Base-by-base conservation (phyloP, 2,797 vertebrate species). In the Gadopsis marmoratus region DNA sequence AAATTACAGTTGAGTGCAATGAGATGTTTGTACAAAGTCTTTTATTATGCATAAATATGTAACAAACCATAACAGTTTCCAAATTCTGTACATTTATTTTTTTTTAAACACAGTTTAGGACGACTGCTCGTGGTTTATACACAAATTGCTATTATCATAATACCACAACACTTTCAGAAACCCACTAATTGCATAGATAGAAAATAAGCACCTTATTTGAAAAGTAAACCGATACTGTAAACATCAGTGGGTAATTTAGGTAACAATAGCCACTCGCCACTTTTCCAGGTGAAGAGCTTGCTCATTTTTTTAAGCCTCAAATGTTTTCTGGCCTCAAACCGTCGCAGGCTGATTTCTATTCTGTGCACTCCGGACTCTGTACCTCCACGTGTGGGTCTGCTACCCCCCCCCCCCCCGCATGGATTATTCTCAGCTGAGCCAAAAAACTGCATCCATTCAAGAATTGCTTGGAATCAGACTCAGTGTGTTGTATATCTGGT, bases 131-230 rank as follows among this genome's bases (percentile, higher is more conserved):
- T 74, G 72, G 64, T 87, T 81, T 71, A 74, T 76, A 84, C 66
- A 88, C 74, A 90, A 87, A 84, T 61, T 71, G 41, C 75, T 82
- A 64, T 86, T 74, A 89, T 80, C n/a, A 78, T 80, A 82, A 73
- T 63, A 89, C 89, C 68, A 87, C 86, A 84, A 87, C 74, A 78
- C 84, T 63, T 71, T 45, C 89, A 82, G 74, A 91, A 92, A 92
- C 82, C 79, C 69, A 78, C 86, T 74, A 72, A 73, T 96, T 95
- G 94, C 94, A 96, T 95, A 95, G 94, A 91, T 93, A 89, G 79
- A 92, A 91, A 91, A 91, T 76, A 93, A 95, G 91, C 93, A 94
- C 92, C 91, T 86, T 85, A 59, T 78, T 87, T 71, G 54, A 65
- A 85, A 83, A 85, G 61, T 83, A 87, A 87, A 91, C 71, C 26